phyloP scores from a whole-genome alignment of 2,797 vertebrate species.

The Sebastes dallii region DNA sequence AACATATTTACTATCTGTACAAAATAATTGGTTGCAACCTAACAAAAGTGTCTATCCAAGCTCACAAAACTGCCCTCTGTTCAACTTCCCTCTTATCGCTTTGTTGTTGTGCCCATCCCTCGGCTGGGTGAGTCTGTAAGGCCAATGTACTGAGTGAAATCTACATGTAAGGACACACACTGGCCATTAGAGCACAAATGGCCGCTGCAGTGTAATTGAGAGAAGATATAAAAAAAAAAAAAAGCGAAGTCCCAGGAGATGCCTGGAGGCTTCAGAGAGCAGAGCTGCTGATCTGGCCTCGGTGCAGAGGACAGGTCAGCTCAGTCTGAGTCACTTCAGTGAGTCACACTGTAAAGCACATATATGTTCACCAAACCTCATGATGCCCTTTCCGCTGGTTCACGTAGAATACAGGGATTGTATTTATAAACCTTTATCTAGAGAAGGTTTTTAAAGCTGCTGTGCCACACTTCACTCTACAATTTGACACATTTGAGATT shows the following conservation, averaged over 20 bases:
- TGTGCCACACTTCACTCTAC: background rate
- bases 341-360: constrained; percentile 13
- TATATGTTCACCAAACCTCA: constrained; percentile 9
- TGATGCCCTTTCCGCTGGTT: constrained; percentile 7
- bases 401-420: constrained; percentile 4
- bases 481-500: background rate
- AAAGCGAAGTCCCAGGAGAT: background rate
- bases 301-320: constrained; percentile 16
- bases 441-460: background rate
- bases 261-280: constrained; percentile 1
- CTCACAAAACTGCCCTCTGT: background rate
- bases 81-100: background rate
- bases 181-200: constrained; percentile 2
- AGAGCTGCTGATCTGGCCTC: constrained; percentile 2
- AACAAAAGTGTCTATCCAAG: background rate
- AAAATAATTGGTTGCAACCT: background rate
- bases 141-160: background rate
- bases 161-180: background rate
- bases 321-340: constrained; percentile 30
- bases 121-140: constrained; percentile 1
- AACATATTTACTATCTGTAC: background rate
- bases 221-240: background rate
- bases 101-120: background rate
- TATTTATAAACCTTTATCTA: background rate
- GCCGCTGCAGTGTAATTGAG: background rate